A percentile compares a stretch with the other conserved stretches of the same genome.
Conservation (phyloP, 2,113 vertebrate genomes). For the Micromys minutus region DNA sequence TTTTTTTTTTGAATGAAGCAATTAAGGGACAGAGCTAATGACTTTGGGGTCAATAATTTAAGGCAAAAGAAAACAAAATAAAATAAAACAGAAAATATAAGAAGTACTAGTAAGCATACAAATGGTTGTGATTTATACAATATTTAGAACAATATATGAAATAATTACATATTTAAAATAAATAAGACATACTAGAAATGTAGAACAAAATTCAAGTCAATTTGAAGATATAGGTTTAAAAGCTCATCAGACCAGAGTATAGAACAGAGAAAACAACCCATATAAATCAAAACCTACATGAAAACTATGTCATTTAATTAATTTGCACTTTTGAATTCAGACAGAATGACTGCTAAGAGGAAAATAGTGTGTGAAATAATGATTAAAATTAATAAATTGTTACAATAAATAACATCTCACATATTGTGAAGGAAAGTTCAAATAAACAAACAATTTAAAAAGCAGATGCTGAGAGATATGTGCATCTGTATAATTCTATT, state of each 20-base stretch:
- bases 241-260: background rate
- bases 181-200: background rate
- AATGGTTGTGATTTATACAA: background rate
- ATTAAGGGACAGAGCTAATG: background rate
- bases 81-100: background rate
- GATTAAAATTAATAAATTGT: background rate
- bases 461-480: background rate
- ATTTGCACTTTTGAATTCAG: background rate
- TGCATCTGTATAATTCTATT: no score
- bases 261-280: background rate
- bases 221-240: background rate
- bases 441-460: background rate
- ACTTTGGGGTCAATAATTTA: background rate
- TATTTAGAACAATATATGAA: background rate
- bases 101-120: background rate
- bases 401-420: background rate
- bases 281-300: background rate
- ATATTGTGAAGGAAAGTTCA: background rate
- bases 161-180: background rate
- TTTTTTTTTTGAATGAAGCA: background rate
- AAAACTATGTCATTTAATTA: background rate
- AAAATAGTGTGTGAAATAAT: background rate
- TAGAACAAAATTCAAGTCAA: background rate
- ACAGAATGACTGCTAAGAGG: background rate
- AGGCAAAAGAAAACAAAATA: background rate